A percentile compares a stretch with the other conserved stretches of the same genome.
Conservation (phyloP, 2,113 vertebrate genomes). For the Misgurnus anguillicaudatus region DNA sequence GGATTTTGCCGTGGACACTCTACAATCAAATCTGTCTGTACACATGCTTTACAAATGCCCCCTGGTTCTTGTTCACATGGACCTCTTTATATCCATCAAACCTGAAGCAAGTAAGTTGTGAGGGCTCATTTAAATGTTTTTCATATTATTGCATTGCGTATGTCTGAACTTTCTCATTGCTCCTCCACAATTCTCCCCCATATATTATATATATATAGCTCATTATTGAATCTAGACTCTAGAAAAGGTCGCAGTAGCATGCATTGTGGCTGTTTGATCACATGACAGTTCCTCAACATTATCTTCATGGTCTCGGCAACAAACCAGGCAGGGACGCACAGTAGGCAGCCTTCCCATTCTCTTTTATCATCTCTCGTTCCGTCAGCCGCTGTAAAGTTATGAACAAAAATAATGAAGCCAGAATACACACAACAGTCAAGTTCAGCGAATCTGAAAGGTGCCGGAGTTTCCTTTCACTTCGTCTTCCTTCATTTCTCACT, state of each 20-base stretch:
- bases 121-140: constrained; percentile 48
- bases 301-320: constrained; percentile 50
- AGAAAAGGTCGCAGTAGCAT: constrained; percentile 49
- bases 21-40: too few species aligned
- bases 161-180: constrained; percentile 57
- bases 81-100: background rate
- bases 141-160: background rate
- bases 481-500: constrained; percentile 52
- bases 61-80: too few species aligned
- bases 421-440: constrained; percentile 48
- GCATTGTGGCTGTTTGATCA: constrained; percentile 46
- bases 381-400: constrained; percentile 50
- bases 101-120: background rate
- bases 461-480: constrained; percentile 46
- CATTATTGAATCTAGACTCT: constrained; percentile 56
- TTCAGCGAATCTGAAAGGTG: constrained; percentile 58
- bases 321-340: constrained; percentile 50
- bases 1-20: too few species aligned
- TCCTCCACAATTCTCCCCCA: constrained; percentile 23
- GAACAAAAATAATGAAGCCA: constrained; percentile 49
- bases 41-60: too few species aligned
- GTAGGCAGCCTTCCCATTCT: constrained; percentile 4
- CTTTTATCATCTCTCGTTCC: constrained; percentile 24
- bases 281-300: constrained; percentile 45
- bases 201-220: constrained; percentile 34